Evolutionary conservation across 1,140 invertebrate genomes (phyloP).

Genomic region (Drosophila sucinea): DNA sequence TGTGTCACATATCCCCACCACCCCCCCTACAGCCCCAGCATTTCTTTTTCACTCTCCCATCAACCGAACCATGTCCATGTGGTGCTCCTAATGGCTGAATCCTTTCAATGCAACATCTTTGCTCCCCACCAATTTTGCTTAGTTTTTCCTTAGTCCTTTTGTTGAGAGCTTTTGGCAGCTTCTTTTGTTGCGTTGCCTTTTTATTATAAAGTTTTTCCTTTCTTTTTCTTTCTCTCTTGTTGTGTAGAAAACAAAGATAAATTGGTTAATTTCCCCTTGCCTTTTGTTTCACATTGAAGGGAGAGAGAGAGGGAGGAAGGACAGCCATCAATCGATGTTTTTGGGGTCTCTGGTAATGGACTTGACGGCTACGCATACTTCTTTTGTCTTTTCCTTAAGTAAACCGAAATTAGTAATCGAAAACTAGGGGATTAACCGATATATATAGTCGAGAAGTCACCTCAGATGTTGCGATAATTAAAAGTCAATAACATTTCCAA

Average conservation of each 20-base stretch:
- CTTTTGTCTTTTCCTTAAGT: conserved; percentile 36
- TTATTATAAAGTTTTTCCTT: conserved; percentile 72
- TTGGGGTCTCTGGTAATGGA: conserved; percentile 71
- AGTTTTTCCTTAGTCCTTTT: conserved; percentile 24
- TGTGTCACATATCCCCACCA: conserved; percentile 71
- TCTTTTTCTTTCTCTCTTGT: conserved; percentile 30
- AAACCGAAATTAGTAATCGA: conserved; percentile 29
- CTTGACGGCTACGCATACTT: conserved; percentile 73
- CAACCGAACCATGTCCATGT: neutral
- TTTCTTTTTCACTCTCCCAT: neutral
- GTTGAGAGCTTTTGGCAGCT: conserved; percentile 59
- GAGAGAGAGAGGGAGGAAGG: neutral
- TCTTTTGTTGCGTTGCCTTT: conserved; percentile 53
- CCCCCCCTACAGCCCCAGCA: neutral
- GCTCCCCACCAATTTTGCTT: conserved; percentile 47
- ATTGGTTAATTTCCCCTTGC: conserved; percentile 82
- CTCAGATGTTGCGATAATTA: conserved; percentile 52
- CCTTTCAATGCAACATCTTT: conserved; percentile 65
- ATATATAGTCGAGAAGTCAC: neutral
- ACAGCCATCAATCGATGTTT: conserved; percentile 80
- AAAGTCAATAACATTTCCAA: conserved; percentile 55
- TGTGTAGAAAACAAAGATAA: conserved; percentile 82
- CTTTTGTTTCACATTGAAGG: conserved; percentile 51
- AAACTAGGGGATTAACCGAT: conserved; percentile 22
- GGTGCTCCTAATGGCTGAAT: conserved; percentile 65